Evolutionary conservation across 2,113 vertebrate species (phyloP), one percentile per base, ranked within the genome.

Genomic region (Neotragus pygmaeus): DNA sequence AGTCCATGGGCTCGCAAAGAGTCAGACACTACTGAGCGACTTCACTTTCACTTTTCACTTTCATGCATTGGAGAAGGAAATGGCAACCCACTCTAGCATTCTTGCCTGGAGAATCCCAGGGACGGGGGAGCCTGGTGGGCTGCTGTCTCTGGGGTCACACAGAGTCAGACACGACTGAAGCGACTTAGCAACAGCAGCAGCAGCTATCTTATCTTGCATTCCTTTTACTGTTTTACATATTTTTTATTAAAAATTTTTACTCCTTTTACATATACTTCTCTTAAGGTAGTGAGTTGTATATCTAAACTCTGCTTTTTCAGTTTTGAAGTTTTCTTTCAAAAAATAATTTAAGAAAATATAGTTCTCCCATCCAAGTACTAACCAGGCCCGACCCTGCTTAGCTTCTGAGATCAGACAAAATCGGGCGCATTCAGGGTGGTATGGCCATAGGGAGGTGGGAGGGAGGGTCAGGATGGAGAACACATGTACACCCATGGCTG

Each of bases 321-420:
- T 93, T 96, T 33, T 97, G 7, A n/a, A 90, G 81, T 62, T 92
- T 90, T 21, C n/a, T 93, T 86, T 70, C 78, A 78, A 36, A 33
- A 51, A n/a, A 27, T 36, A 82, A 55, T 55, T 36, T 36, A n/a
- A 82, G 51, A 55, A 82, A 55, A 5, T 39, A 27, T 55, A 82
- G 80, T 82, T 92, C 13, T 47, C 19, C 66, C 66, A 70, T 39
- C n/a, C 19, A 39, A 70, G n/a, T 39, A 39, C n/a, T 70, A 70
- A 70, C n/a, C n/a, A 70, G 66, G 66, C 66, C n/a, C 0, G 1
- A 39, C 36, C n/a, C 66, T 70, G 66, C 66, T 70, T 70, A 70
- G 19, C 66, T 70, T 70, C 66, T 1, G n/a, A 70, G 19, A 39
- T 70, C n/a, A 39, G n/a, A 70, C 10, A 21, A 70, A 21, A 70